These are phyloP conservation scores for Balaenoptera acutorostrata DNA, from an alignment of 2,113 vertebrate species.

Conservation along the genomic window DNA sequence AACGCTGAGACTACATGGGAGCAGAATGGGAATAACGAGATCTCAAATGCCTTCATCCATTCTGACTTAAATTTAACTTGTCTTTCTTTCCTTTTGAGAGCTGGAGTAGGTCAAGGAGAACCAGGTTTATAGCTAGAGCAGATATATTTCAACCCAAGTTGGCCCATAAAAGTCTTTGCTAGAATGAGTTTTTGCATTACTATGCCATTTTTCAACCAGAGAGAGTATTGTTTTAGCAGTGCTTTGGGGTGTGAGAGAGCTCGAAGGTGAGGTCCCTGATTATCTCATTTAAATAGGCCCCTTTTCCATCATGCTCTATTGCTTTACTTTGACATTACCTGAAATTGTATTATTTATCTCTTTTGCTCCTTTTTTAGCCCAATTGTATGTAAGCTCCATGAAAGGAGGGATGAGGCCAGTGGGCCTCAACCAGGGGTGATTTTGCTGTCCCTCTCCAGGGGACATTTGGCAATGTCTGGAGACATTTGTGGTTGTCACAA, in stretches of 20 bases:
- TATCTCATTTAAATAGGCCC: neutral
- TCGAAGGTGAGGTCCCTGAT: neutral
- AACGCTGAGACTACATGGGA: neutral
- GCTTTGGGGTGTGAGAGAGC: neutral
- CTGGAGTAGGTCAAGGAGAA: neutral
- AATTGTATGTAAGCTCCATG: neutral
- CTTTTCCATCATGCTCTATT: neutral
- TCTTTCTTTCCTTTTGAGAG: neutral
- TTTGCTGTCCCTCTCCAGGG: neutral
- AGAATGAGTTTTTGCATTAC: neutral
- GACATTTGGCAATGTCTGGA: neutral
- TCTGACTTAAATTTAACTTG: neutral
- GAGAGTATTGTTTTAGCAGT: neutral
- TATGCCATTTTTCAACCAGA: neutral
- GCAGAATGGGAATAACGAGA: neutral
- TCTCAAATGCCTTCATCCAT: neutral
- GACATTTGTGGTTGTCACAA: neutral
- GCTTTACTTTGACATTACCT: neutral
- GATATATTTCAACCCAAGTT: neutral
- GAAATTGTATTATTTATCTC: neutral
- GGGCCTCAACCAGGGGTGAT: neutral
- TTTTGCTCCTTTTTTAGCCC: neutral
- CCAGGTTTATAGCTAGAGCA: neutral
- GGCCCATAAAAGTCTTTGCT: neutral
- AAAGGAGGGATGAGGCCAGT: neutral